A percentile compares a stretch with the other conserved stretches of the same genome.
Evolutionary conservation across 2,888 invertebrate genomes (phyloP).

Genomic region (Sialis fuliginosa): DNA sequence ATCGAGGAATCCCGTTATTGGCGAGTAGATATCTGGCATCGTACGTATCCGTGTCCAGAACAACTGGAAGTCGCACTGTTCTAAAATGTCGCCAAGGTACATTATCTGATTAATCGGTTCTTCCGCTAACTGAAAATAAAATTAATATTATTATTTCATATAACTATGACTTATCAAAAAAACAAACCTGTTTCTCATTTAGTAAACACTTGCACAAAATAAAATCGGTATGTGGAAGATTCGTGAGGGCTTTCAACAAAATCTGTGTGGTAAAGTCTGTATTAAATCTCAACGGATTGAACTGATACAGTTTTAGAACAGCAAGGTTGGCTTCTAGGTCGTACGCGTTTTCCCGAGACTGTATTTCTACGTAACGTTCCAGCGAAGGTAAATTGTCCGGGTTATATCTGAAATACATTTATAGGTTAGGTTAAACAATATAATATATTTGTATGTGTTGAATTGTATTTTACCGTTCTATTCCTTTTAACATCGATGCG

Average conservation of each 20-base stretch:
- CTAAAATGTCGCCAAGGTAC: conserved; percentile 75
- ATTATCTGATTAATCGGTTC: conserved; percentile 78
- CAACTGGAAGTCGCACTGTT: conserved; percentile 80
- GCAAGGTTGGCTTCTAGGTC: conserved; percentile 95
- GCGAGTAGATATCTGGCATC: conserved; percentile 56
- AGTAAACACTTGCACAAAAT: conserved; percentile 94
- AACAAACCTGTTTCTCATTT: conserved; percentile 47
- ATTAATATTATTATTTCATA: too few relatives aligned
- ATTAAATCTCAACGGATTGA: conserved; percentile 78
- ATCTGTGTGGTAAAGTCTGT: conserved; percentile 75
- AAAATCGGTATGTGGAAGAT: conserved; percentile 94
- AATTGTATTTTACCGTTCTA: conserved; percentile 54
- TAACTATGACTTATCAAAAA: conserved; percentile 6
- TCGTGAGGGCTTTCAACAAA: conserved; percentile 86
- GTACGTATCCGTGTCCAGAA: conserved; percentile 74
- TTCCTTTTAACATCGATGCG: conserved; percentile 73
- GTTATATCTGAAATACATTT: conserved; percentile 58
- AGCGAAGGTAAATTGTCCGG: conserved; percentile 83
- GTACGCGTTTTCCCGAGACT: conserved; percentile 83
- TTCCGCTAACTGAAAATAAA: conserved; percentile 48
- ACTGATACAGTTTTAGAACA: conserved; percentile 90
- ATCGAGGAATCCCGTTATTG: conserved; percentile 81
- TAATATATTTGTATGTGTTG: neutral
- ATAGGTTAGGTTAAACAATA: neutral
- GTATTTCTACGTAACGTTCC: conserved; percentile 84